Conservation (phyloP, 2,888 invertebrate genomes). For the Nymphalis c-album region DNA sequence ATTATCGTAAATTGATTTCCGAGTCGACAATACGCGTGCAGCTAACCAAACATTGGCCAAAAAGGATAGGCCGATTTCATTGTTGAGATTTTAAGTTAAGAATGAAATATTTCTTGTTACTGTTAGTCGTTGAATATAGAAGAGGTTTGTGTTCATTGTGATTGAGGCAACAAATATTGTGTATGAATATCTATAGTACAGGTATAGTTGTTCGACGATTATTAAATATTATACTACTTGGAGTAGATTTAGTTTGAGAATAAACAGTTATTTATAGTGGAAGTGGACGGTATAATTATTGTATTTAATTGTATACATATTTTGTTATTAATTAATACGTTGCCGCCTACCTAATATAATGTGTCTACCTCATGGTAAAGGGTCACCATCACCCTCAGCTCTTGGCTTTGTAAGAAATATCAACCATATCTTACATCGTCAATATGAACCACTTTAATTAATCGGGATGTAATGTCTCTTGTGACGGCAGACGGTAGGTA, state of each 20-base stretch:
- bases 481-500: no score
- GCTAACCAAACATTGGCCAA: slow-evolving; percentile 86
- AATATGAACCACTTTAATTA: no score
- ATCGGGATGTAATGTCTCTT: no score
- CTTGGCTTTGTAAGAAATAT: no score
- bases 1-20: slow-evolving; percentile 80
- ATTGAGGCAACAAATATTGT: slow-evolving; percentile 70
- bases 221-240: slow-evolving; percentile 21
- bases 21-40: slow-evolving; percentile 76
- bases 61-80: slow-evolving; percentile 76
- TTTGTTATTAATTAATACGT: no score
- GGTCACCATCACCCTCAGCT: no score
- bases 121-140: slow-evolving; percentile 46
- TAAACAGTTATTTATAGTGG: background rate
- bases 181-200: slow-evolving; percentile 44
- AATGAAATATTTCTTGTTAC: slow-evolving; percentile 53
- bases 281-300: no score
- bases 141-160: slow-evolving; percentile 69
- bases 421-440: no score
- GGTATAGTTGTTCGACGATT: slow-evolving; percentile 21
- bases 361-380: no score
- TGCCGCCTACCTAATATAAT: no score
- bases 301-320: no score
- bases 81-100: slow-evolving; percentile 56
- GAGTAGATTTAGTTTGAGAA: slow-evolving; percentile 2